Evolutionary conservation across 2,888 invertebrate genomes (phyloP), one percentile per base, ranked within the genome.

Genomic region (Itoplectis maculator): DNA sequence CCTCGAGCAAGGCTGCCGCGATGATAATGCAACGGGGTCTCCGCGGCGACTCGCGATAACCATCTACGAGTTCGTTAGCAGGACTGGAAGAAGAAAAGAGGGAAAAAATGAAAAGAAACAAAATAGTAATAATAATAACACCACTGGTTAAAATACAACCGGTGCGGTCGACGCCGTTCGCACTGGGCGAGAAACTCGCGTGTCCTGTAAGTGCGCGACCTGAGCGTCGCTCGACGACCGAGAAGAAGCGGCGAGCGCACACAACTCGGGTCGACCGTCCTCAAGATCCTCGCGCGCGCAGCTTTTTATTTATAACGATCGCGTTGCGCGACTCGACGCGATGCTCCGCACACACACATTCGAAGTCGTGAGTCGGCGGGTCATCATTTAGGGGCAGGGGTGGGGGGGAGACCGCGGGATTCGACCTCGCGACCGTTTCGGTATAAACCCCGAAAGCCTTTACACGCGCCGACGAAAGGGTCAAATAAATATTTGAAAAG

Each of bases 61-160:
- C 87, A 89, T 90, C 90, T 86, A 56, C 69, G 83, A 85, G 89
- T 90, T 91, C 88, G 90, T 90, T 90, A 91, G 88, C 87, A 81
- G 87, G 79, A 85, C 85, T 86, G 86, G 86, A 87, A 83, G 79
- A 63, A 73, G 29, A 9, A 59, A 69, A 69, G 20, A 63, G 51
- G 35, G 63, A 63, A 78, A 63, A 74, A 51, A 29, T 5, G 29
- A 29, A 5, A 5, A 29, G n/a, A 29, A 5, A 29, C 29, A 5
- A n/a, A n/a, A n/a, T n/a, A n/a, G n/a, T n/a, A n/a, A n/a, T n/a
- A n/a, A n/a, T n/a, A n/a, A n/a, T n/a, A n/a, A 66, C 49, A 51
- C 73, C 37, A 40, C 66, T 6, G 72, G 59, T 35, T 61, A 37
- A 73, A 73, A 73, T 73, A 47, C 72, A 35, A 73, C 72, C 29